phyloP scores from a whole-genome alignment of 1,140 invertebrate genomes.

The Cardiocondyla obscurior region DNA sequence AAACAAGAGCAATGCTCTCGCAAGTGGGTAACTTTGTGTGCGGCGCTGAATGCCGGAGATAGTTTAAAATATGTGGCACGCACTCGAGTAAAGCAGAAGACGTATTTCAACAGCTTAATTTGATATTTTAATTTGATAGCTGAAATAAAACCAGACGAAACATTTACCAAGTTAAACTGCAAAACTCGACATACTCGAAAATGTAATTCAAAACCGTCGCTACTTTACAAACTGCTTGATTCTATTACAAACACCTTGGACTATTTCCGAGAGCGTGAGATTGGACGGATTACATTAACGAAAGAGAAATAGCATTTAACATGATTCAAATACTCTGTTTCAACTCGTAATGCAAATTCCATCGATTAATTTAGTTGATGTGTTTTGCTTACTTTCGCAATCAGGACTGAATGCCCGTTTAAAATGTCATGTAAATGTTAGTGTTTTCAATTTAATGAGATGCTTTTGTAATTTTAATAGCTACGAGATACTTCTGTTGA shows the following conservation, averaged over 20 bases:
- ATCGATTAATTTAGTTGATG: conserved; percentile 24
- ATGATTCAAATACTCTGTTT: conserved; percentile 22
- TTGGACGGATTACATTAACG: conserved; percentile 27
- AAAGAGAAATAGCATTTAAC: conserved; percentile 32
- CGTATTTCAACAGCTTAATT: not conserved
- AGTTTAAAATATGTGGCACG: not conserved
- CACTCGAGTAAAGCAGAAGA: not conserved
- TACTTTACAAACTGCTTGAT: conserved; percentile 36
- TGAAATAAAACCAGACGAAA: conserved; percentile 2
- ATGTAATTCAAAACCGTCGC: conserved; percentile 1
- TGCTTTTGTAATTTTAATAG: conserved; percentile 14
- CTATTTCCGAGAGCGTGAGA: conserved; percentile 34
- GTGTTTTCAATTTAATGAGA: conserved; percentile 20
- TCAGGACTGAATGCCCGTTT: not conserved
- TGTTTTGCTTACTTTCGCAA: conserved; percentile 21
- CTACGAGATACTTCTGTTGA: not conserved
- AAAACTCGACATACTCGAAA: not conserved
- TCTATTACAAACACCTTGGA: conserved; percentile 24
- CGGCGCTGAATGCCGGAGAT: not conserved
- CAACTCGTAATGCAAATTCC: conserved; percentile 30
- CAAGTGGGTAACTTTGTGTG: not conserved
- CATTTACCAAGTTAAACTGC: conserved; percentile 12
- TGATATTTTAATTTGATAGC: too few species aligned
- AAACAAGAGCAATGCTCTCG: not conserved
- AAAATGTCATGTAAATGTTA: conserved; percentile 29